Conservation (phyloP, 2,888 invertebrate genomes). For the Neoaliturus tenellus region DNA sequence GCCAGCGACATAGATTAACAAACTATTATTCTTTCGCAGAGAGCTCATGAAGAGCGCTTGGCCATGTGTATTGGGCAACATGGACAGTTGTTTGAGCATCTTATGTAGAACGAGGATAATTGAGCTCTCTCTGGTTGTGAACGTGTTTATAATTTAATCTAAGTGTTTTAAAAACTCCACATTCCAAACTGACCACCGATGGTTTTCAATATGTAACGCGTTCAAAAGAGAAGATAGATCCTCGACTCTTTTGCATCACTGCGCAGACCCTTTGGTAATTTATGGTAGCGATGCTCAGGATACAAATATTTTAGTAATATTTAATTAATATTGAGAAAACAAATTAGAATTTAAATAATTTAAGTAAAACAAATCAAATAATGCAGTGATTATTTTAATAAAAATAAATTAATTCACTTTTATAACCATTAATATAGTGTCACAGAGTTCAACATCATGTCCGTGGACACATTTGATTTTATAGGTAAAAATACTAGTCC, state of each 20-base stretch:
- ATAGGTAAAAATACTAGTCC: slow-evolving; percentile 34
- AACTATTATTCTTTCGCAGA: not conserved
- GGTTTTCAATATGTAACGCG: too few species aligned
- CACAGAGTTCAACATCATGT: slow-evolving; percentile 10
- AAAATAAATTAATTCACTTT: not conserved
- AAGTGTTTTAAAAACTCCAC: not conserved
- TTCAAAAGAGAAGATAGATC: too few species aligned
- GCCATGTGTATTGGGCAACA: not conserved
- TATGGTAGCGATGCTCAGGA: too few species aligned
- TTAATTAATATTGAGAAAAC: too few species aligned
- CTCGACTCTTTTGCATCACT: too few species aligned
- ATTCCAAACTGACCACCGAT: too few species aligned
- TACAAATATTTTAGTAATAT: too few species aligned
- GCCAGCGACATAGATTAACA: not conserved
- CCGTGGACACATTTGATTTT: slow-evolving; percentile 34
- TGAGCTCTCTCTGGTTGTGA: not conserved
- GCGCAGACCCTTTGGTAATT: too few species aligned
- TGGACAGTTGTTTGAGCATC: not conserved
- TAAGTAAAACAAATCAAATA: too few species aligned
- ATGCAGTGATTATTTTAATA: not conserved
- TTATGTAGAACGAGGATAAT: not conserved
- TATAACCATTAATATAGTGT: not conserved
- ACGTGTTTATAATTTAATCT: not conserved
- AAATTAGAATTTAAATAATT: too few species aligned
- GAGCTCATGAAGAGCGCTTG: not conserved